A percentile compares a stretch with the other conserved stretches of the same genome.
Conservation (phyloP, 1,140 invertebrate species). For the Leptinotarsa lineolata region DNA sequence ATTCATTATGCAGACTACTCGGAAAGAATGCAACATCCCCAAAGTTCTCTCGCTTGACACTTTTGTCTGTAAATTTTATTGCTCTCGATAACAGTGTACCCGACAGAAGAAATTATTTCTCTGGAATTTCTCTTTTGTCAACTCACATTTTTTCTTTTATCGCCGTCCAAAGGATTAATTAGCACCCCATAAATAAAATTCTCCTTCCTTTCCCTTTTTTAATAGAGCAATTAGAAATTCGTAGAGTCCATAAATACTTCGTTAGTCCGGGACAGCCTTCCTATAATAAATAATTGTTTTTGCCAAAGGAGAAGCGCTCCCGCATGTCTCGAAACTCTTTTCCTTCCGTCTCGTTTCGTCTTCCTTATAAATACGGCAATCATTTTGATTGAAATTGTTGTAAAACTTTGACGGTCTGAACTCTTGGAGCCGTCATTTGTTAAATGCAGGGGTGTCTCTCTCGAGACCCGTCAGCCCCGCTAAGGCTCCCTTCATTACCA, state of each 20-base stretch:
- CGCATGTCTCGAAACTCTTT: slow-evolving; percentile 15
- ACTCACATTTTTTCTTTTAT: neutral
- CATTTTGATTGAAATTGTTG: slow-evolving; percentile 47
- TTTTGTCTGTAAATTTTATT: no score
- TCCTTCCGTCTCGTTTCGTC: slow-evolving; percentile 22
- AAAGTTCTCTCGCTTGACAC: no score
- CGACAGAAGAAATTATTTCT: no score
- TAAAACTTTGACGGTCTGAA: slow-evolving; percentile 41
- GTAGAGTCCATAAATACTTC: slow-evolving; percentile 22
- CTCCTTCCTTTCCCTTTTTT: neutral
- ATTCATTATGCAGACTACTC: no score
- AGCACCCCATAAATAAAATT: slow-evolving; percentile 9
- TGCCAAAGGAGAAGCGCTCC: neutral
- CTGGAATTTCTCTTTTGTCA: neutral
- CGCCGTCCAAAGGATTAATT: slow-evolving; percentile 8
- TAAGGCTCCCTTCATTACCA: slow-evolving; percentile 18
- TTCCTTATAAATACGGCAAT: slow-evolving; percentile 42
- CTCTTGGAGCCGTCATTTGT: slow-evolving; percentile 39
- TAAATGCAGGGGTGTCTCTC: slow-evolving; percentile 38
- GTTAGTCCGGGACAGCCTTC: slow-evolving; percentile 3
- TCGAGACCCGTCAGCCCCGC: slow-evolving; percentile 31
- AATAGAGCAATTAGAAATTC: slow-evolving; percentile 9
- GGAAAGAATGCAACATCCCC: no score
- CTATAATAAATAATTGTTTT: slow-evolving; percentile 14
- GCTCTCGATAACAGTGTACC: no score